These are phyloP conservation scores for Physeter macrocephalus DNA, from an alignment of 2,113 vertebrate genomes.

Conservation along the genomic window DNA sequence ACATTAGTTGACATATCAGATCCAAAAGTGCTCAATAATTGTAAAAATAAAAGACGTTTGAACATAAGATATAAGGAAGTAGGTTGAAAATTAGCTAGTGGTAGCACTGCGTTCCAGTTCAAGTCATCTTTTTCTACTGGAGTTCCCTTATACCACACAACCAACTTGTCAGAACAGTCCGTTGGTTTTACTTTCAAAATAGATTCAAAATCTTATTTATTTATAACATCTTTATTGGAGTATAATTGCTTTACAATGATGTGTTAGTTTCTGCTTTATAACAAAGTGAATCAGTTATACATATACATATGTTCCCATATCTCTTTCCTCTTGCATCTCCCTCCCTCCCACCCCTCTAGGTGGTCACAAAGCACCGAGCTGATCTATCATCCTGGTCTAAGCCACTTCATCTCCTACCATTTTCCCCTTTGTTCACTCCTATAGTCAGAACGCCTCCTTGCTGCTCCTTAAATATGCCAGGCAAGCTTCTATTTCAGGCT, in stretches of 20 bases:
- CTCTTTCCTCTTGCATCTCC: no score
- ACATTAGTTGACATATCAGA: not conserved
- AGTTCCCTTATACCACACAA: not conserved
- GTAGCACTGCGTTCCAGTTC: not conserved
- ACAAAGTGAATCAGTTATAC: no score
- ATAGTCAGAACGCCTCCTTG: not conserved
- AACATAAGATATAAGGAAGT: not conserved
- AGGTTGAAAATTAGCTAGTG: not conserved
- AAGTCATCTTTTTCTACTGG: not conserved
- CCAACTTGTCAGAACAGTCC: not conserved
- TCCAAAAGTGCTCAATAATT: not conserved
- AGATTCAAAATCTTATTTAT: not conserved
- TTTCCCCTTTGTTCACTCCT: not conserved
- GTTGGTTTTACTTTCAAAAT: constrained; percentile 7
- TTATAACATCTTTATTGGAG: no score
- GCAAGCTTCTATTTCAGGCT: not conserved
- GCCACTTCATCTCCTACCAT: not conserved
- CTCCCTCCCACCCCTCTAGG: no score
- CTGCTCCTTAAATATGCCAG: not conserved
- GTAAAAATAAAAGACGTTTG: not conserved
- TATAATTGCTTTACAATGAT: no score
- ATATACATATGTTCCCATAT: no score
- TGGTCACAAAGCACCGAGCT: no score
- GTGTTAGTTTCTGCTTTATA: no score
- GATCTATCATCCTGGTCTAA: not conserved